phyloP scores from a whole-genome alignment of 2,113 vertebrate species.

The Atherinomorus stipes region DNA sequence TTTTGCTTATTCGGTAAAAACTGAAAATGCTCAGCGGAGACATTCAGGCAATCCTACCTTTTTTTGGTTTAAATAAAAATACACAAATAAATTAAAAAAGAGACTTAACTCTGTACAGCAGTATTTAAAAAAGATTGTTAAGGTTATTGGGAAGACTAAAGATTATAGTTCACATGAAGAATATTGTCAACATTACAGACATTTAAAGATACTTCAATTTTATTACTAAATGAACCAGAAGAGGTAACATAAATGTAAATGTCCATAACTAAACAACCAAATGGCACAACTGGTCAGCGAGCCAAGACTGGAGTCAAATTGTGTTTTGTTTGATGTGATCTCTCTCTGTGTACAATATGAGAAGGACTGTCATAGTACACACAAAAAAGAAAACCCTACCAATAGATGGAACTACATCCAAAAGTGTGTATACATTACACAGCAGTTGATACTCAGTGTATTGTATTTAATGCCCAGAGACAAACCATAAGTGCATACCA shows the following conservation, averaged over 20 bases:
- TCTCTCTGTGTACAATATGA: not conserved
- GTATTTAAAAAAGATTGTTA: not conserved
- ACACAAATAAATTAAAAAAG: not conserved
- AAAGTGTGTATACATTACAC: not conserved
- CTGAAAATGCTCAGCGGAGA: slow-evolving; percentile 1
- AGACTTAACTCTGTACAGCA: not conserved
- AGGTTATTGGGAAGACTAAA: not conserved
- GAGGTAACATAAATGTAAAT: too few species aligned
- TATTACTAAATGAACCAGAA: too few species aligned
- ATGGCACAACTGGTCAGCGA: not conserved
- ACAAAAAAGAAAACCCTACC: not conserved
- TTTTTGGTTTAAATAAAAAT: not conserved
- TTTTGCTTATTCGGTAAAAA: slow-evolving; percentile 43
- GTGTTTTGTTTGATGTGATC: not conserved
- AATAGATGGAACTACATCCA: not conserved
- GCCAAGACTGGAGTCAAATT: not conserved
- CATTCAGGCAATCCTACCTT: not conserved
- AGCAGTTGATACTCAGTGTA: not conserved
- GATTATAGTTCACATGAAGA: not conserved
- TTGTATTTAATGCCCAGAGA: not conserved
- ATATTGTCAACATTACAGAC: too few species aligned
- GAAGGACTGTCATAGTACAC: not conserved
- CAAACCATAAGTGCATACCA: not conserved
- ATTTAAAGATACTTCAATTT: too few species aligned
- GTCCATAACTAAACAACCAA: not conserved